Evolutionary conservation across 2,113 vertebrate genomes (phyloP), one percentile per base, ranked within the genome.

Genomic region (Phaethon lepturus): DNA sequence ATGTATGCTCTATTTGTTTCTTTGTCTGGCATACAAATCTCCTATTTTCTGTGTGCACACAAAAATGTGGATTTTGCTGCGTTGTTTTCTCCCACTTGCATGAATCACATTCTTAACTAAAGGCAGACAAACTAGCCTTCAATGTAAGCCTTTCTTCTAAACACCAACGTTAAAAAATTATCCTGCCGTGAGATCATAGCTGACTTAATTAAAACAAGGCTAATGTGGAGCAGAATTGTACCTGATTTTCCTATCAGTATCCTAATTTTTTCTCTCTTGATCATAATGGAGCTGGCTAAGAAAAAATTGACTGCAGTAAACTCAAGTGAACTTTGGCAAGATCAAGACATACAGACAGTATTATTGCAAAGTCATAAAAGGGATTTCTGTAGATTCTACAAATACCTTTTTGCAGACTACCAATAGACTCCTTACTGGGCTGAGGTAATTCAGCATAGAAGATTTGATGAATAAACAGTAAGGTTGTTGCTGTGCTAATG

Each of bases 11-110:
- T 45, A 4, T 62, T 93, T 90, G 4, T 55, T 87, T 60, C 55
- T 87, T 73, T 92, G 40, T 84, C 63, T 86, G 64, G 28, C 9
- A 6, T 64, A 90, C 62, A 96, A 83, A 88, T 73, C 69, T 72
- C 44, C 58, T 92, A 22, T 95, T 96, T 92, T 95, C 25, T 79
- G 20, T 38, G 33, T 12, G 20, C 26, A 11, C 18, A 85, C 29
- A 86, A 91, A 96, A 95, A 91, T 63, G 25, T 75, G 60, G 49
- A 69, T 91, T 83, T 95, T 90, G 47, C 72, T 79, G 49, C 13
- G 3, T 74, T 90, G 40, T 91, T 93, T 94, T 96, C 97, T 97
- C 97, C 97, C 93, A 97, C 97, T 97, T 94, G 79, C 67, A 86
- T 97, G 56, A 95, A 93, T 95, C 77, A 53, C 90, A 96, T 98